Base-by-base conservation (phyloP, 2,888 invertebrate species). In the Didymodactylos carnosus region DNA sequence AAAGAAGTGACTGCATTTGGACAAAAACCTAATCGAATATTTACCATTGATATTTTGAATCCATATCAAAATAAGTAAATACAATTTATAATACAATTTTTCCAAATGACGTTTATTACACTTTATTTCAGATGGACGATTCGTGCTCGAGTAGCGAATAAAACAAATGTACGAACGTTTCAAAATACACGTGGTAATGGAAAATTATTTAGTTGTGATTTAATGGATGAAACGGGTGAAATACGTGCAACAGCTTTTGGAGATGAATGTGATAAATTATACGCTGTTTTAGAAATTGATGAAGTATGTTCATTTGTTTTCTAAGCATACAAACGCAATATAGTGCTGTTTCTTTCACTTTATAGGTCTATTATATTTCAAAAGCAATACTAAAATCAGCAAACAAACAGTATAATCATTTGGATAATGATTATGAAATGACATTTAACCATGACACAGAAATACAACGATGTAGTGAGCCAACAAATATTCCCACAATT, bases 371-470 rank as follows among this genome's bases (percentile, higher is more conserved):
- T 82, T 92, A 88, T 81, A 88, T 98, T 76, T 89, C 90, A 69
- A 89, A 89, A 76, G 91, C 90, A 76, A 86, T 86, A 70, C 83
- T 97, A n/a, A 95, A 95, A 82, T 88, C 91, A 2, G 95, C 97
- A 0, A 95, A 98, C 83, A 94, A 93, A 81, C 89, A 91, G 80
- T 98, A 87, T 82, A 87, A 87, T 41, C 87, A 86, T 46, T 82
- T 94, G 8, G 90, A 91, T 77, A 93, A 95, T 81, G 95, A 97
- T 81, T 98, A 95, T 80, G 98, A 99, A 83, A 90, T 99, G 89
- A 89, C 91, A 1, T 88, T 95, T 80, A 88, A 86, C 14, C 83
- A 84, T 11, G 92, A 94, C 69, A 89, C 92, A 0, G 75, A 77
- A 25, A 79, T 84, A 51, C 80, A 80, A 72, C 78, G 78, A 6